A percentile compares a stretch with the other conserved stretches of the same genome.
phyloP scores from a whole-genome alignment of 2,113 vertebrate species.

The Carollia perspicillata region DNA sequence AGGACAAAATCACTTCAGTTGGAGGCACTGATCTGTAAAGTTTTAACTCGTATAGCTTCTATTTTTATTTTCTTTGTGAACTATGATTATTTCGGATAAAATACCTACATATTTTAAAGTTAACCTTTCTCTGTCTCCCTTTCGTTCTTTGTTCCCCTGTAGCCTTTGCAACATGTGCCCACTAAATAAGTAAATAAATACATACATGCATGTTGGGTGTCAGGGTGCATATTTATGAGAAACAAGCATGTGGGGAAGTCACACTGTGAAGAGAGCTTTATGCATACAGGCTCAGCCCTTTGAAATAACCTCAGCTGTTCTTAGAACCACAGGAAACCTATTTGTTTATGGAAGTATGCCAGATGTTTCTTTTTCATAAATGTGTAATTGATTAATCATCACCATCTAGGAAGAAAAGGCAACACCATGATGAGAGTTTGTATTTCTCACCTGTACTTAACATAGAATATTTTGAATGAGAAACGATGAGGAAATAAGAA shows the following conservation, averaged over 20 bases:
- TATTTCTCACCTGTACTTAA: slow-evolving; percentile 12
- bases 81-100: not conserved
- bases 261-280: slow-evolving; percentile 78
- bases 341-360: slow-evolving; percentile 84
- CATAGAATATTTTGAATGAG: not conserved
- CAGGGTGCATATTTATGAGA: slow-evolving; percentile 80
- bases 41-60: not conserved
- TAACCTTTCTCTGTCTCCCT: slow-evolving; percentile 60
- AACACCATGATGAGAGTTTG: slow-evolving; percentile 32
- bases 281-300: slow-evolving; percentile 68
- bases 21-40: not conserved
- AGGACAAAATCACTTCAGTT: not conserved
- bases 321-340: slow-evolving; percentile 79
- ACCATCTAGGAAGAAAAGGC: slow-evolving; percentile 71
- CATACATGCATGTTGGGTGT: slow-evolving; percentile 40
- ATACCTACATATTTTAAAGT: not conserved
- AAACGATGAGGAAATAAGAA: not conserved
- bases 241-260: slow-evolving; percentile 67
- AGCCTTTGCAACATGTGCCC: slow-evolving; percentile 63
- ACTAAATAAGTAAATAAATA: slow-evolving; percentile 48
- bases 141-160: slow-evolving; percentile 68
- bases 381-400: slow-evolving; percentile 85
- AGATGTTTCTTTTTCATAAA: slow-evolving; percentile 89
- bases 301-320: slow-evolving; percentile 78
- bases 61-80: not conserved